phyloP scores from a whole-genome alignment of 2,797 vertebrate genomes.

The Lophotriccus pileatus region DNA sequence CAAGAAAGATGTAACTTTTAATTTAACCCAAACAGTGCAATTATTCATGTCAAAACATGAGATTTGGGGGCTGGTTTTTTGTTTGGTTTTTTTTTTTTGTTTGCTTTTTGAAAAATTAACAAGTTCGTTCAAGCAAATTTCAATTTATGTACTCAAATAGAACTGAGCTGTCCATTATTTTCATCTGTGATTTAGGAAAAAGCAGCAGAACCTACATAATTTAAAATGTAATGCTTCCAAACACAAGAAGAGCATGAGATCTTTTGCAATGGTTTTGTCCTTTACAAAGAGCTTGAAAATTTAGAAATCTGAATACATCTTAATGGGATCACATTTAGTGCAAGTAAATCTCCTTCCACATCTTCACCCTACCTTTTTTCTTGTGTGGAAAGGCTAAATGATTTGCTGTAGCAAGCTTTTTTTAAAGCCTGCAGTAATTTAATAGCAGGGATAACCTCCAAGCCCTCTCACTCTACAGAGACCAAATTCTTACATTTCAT shows the following conservation, averaged over 20 bases:
- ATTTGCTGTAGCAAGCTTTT: neutral
- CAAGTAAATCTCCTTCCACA: neutral
- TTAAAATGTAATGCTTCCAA: neutral
- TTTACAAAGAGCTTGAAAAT: neutral
- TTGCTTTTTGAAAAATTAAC: neutral
- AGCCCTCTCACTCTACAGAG: neutral
- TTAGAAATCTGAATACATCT: neutral
- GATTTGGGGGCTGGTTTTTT: neutral
- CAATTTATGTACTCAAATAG: neutral
- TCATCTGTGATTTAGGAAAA: neutral
- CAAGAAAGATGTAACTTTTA: neutral
- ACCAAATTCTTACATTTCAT: neutral
- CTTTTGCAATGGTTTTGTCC: neutral
- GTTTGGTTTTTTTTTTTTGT: neutral
- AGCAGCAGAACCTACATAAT: neutral
- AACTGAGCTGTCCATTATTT: neutral
- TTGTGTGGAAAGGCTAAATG: neutral
- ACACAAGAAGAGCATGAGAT: neutral
- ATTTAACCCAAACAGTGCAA: neutral
- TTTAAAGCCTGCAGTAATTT: neutral
- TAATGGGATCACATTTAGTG: neutral
- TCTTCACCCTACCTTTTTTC: neutral
- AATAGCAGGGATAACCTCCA: slow-evolving; percentile 2
- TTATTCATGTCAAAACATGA: neutral
- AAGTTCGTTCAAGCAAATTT: neutral